A percentile compares a stretch with the other conserved stretches of the same genome.
phyloP scores from a whole-genome alignment of 2,888 invertebrate species.

The Marasmarcha lunaedactyla region DNA sequence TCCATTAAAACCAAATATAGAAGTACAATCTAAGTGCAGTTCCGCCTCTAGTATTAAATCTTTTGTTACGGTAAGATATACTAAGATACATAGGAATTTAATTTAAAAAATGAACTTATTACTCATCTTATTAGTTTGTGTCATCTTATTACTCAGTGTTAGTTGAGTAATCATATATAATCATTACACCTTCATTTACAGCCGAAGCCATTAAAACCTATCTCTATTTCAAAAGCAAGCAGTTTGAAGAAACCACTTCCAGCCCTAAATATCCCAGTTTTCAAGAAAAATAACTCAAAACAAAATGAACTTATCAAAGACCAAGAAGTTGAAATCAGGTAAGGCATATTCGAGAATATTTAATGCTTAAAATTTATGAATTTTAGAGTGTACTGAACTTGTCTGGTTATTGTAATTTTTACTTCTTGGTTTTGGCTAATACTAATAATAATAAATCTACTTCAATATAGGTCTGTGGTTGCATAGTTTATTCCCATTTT shows the following conservation, averaged over 20 bases:
- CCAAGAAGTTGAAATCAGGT: slow-evolving; percentile 61
- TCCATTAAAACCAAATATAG: slow-evolving; percentile 23
- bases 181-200: too few relatives aligned
- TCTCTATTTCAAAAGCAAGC: slow-evolving; percentile 21
- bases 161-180: too few relatives aligned
- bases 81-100: not conserved
- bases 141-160: too few relatives aligned
- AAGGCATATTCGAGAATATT: slow-evolving; percentile 11
- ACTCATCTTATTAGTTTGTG: too few relatives aligned
- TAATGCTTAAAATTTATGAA: too few relatives aligned
- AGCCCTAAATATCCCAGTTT: slow-evolving; percentile 18
- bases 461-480: too few relatives aligned
- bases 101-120: not conserved
- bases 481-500: too few relatives aligned
- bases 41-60: slow-evolving; percentile 40
- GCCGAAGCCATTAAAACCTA: slow-evolving; percentile 41
- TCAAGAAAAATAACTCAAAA: slow-evolving; percentile 21
- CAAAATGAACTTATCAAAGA: slow-evolving; percentile 45
- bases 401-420: too few relatives aligned
- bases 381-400: too few relatives aligned
- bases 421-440: too few relatives aligned
- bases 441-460: too few relatives aligned
- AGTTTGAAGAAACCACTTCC: slow-evolving; percentile 28
- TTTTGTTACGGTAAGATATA: slow-evolving; percentile 52
- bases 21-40: slow-evolving; percentile 45